Evolutionary conservation across 2,888 invertebrate genomes (phyloP), one percentile per base, ranked within the genome.

Genomic region (Rhagonycha lutea): DNA sequence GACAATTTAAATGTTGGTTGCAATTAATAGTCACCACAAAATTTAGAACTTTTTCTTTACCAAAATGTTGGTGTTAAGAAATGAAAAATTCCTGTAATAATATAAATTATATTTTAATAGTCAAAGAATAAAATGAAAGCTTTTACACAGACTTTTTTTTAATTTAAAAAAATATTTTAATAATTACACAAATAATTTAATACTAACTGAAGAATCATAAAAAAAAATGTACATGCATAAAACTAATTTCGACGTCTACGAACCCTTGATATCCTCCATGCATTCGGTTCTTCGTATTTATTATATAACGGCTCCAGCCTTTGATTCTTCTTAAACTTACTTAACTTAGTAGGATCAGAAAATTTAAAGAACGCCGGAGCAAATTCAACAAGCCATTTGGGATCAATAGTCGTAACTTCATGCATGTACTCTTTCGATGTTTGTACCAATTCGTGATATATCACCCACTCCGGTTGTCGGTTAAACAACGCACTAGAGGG

Each of bases 391-490:
- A 99, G 90, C 99, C 99, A 99, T 87, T 97, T 97, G 0, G 98
- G 97, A 89, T 98, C 98, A 73, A 98, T 97, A 0, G 97, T 96
- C 0, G 97, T 97, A 11, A 99, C 98, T 88, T 99, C 98, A 28
- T 98, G 91, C 99, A 99, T 99, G 87, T 99, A 99, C 86, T 99
- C 99, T 86, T 99, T 99, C 0, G 99, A 99, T 0, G 99, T 99
- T 88, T 98, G 96, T 3, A 99, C 98, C 80, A 99, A 89, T 88
- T 99, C 99, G 86, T 99, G 99, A 87, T 99, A 99, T 79, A 99
- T 96, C 0, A 99, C 98, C 99, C 99, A 99, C 89, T 99, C 99
- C 0, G 99, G 99, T 87, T 99, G 99, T 73, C 98, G 90, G 88
- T 99, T 98, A 88, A 99, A 99, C 8, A 99, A 90, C 0, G 99